phyloP scores from a whole-genome alignment of 2,113 vertebrate species.

The Elephantulus edwardii region DNA sequence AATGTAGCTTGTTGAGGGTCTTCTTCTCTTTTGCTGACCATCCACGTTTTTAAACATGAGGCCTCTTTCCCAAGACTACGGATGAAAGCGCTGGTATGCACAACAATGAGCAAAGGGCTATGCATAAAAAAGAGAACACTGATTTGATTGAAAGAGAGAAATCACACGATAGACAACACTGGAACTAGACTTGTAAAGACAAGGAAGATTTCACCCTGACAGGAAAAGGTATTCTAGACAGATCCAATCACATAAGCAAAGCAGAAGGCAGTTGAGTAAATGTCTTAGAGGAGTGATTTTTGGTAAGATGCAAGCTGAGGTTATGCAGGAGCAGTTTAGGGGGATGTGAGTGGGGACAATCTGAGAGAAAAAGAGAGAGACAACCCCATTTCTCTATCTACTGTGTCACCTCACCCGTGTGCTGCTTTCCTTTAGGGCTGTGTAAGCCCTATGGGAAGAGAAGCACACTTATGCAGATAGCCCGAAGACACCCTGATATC shows the following conservation, averaged over 20 bases:
- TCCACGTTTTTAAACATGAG: too few relatives aligned
- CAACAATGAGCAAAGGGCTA: not conserved
- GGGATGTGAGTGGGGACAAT: too few relatives aligned
- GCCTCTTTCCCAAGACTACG: too few relatives aligned
- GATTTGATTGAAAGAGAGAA: not conserved
- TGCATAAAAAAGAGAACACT: not conserved
- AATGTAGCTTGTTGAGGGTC: too few relatives aligned
- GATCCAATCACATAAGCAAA: not conserved
- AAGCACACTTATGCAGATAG: not conserved
- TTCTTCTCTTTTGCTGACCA: too few relatives aligned
- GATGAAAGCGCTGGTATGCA: too few relatives aligned
- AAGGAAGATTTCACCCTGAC: not conserved
- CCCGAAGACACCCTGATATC: not conserved
- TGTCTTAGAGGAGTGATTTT: not conserved
- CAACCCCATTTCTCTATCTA: not conserved
- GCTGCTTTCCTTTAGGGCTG: not conserved
- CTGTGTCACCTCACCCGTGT: not conserved
- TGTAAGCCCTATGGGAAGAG: not conserved
- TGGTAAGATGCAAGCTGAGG: not conserved
- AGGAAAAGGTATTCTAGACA: not conserved
- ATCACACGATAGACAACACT: not conserved
- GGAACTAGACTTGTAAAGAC: not conserved
- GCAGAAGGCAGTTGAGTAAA: not conserved
- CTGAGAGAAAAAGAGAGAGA: not conserved
- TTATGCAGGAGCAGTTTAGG: not conserved